A percentile compares a stretch with the other conserved stretches of the same genome.
Conservation (phyloP, 2,797 vertebrate genomes). For the Setipinna tenuifilis region DNA sequence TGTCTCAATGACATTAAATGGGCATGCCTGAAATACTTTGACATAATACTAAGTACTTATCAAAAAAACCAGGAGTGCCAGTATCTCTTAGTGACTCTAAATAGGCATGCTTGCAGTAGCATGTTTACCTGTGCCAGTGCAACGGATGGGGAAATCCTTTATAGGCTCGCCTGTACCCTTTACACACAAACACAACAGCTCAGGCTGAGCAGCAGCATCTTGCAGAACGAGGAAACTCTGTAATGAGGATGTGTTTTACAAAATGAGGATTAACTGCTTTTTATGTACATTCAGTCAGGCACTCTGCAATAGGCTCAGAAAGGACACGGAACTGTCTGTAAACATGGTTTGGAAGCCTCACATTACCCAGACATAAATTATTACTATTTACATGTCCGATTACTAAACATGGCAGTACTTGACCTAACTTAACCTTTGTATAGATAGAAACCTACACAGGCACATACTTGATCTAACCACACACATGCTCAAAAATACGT, state of each 20-base stretch:
- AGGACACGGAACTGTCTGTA: not conserved
- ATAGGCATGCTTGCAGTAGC: not conserved
- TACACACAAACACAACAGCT: slow-evolving; percentile 72
- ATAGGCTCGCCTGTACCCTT: slow-evolving; percentile 58
- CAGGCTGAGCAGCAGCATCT: slow-evolving; percentile 62
- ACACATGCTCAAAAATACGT: too few species aligned
- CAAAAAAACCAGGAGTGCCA: not conserved
- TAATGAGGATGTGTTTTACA: slow-evolving; percentile 33
- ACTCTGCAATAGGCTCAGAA: not conserved
- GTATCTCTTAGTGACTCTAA: not conserved
- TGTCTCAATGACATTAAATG: too few species aligned
- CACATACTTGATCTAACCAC: too few species aligned
- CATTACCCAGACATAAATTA: not conserved
- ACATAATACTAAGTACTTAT: too few species aligned
- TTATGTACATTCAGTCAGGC: not conserved
- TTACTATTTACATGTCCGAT: not conserved
- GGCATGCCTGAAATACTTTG: too few species aligned
- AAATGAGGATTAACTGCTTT: too few species aligned
- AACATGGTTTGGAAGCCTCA: not conserved
- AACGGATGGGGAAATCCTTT: slow-evolving; percentile 64
- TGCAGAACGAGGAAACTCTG: slow-evolving; percentile 79
- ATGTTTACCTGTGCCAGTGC: slow-evolving; percentile 63
- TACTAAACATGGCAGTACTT: not conserved
- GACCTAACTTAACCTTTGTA: not conserved
- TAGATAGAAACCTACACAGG: not conserved